Conservation (phyloP, 37 sponge, comb jelly and placozoan genomes). For the Agelas oroides region DNA sequence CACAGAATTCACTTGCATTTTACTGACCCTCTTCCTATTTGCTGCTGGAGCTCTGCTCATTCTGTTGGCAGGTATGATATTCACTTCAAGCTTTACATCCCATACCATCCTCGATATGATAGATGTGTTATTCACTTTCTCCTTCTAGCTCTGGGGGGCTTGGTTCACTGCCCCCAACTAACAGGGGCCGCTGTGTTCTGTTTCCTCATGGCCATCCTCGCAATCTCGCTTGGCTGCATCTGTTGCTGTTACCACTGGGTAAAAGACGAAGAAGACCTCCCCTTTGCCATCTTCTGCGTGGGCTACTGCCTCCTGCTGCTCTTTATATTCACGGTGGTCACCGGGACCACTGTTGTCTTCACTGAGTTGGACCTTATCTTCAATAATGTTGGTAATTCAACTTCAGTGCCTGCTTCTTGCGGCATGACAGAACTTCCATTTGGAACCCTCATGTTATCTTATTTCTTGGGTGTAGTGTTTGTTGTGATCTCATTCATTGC, state of each 20-base stretch:
- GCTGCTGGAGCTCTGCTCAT: constrained; percentile 23
- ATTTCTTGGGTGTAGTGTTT: constrained; percentile 30
- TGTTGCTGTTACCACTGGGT: constrained; percentile 69
- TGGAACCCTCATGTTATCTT: constrained; percentile 42
- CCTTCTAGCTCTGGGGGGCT: constrained; percentile 40
- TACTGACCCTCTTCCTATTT: constrained; percentile 22
- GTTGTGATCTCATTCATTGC: constrained; percentile 49
- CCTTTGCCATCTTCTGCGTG: constrained; percentile 59
- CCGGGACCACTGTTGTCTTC: constrained; percentile 58
- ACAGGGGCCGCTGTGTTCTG: constrained; percentile 53
- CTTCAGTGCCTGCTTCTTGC: constrained; percentile 13
- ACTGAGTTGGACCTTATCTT: constrained; percentile 28
- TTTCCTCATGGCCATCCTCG: constrained; percentile 27
- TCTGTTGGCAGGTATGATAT: constrained; percentile 17
- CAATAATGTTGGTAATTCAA: not conserved
- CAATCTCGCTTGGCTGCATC: constrained; percentile 42
- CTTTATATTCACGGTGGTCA: constrained; percentile 31
- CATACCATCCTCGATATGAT: too few species aligned
- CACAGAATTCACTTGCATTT: constrained; percentile 40
- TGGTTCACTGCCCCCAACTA: constrained; percentile 38
- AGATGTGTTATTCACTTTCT: too few species aligned
- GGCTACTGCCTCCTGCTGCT: constrained; percentile 70
- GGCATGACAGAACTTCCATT: constrained; percentile 42
- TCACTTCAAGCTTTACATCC: too few species aligned
- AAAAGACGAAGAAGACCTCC: constrained; percentile 51